These are phyloP conservation scores for Ptilonorhynchus violaceus DNA, from an alignment of 2,113 vertebrate genomes.

Conservation along the genomic window DNA sequence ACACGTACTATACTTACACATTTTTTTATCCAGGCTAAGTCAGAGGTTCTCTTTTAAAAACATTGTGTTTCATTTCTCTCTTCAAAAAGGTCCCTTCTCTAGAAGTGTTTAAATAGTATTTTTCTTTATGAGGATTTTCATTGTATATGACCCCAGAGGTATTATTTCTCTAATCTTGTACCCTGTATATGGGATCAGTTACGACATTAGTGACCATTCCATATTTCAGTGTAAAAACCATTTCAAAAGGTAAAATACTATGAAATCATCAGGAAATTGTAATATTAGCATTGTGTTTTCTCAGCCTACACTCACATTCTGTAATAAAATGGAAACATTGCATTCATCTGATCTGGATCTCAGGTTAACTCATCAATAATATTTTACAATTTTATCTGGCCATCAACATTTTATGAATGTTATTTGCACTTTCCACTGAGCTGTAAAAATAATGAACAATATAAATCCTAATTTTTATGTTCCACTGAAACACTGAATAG, in stretches of 20 bases:
- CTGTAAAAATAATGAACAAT: constrained; percentile 24
- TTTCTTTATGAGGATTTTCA: neutral
- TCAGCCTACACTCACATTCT: neutral
- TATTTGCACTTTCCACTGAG: neutral
- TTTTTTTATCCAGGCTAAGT: neutral
- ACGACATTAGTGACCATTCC: neutral
- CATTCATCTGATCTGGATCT: neutral
- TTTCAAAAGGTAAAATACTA: neutral
- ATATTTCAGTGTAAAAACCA: neutral
- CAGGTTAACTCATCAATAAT: neutral
- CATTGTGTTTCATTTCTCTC: neutral
- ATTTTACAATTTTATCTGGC: constrained; percentile 20
- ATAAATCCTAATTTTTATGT: neutral
- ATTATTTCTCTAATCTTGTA: neutral
- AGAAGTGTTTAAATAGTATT: neutral
- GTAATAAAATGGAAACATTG: neutral
- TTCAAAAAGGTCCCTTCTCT: neutral
- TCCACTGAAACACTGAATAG: neutral
- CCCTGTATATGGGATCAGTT: neutral
- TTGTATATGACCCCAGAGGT: neutral
- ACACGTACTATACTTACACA: neutral
- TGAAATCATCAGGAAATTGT: neutral
- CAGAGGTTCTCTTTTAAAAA: neutral
- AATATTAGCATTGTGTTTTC: neutral
- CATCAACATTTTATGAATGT: neutral